Conservation (phyloP, 2,113 vertebrate species). For the Naja naja region DNA sequence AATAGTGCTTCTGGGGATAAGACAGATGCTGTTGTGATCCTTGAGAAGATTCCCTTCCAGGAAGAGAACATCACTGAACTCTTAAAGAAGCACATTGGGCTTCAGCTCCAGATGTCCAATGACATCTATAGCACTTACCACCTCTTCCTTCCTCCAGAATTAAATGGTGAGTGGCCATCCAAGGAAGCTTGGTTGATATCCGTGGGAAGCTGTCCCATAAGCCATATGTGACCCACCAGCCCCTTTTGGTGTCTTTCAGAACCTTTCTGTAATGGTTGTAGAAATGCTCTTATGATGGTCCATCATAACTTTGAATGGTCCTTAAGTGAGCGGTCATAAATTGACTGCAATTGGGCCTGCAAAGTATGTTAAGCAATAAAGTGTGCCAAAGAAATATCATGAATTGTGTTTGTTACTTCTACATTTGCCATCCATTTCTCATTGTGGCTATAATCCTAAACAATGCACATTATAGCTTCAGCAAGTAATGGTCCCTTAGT, state of each 20-base stretch:
- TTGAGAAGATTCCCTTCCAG: conserved; percentile 93
- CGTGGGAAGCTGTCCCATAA: background rate
- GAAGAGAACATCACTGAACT: conserved; percentile 77
- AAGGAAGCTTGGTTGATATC: background rate
- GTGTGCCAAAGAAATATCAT: background rate
- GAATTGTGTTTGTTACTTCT: background rate
- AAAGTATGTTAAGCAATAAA: background rate
- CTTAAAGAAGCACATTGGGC: conserved; percentile 66
- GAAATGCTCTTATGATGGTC: background rate
- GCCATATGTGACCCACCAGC: background rate
- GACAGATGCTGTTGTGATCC: conserved; percentile 84
- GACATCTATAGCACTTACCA: conserved; percentile 92
- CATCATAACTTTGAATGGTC: no score
- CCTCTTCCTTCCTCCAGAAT: conserved; percentile 77
- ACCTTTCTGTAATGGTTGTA: background rate
- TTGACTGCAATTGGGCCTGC: background rate
- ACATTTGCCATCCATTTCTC: background rate
- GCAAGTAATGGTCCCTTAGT: background rate
- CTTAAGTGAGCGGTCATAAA: no score
- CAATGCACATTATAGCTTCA: background rate
- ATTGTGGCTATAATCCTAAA: background rate
- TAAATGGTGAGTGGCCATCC: conserved; percentile 74
- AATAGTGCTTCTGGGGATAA: conserved; percentile 58
- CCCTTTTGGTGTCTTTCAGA: background rate
- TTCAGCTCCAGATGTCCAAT: conserved; percentile 83